phyloP scores from a whole-genome alignment of 2,113 vertebrate species.

The Pituophis catenifer region DNA sequence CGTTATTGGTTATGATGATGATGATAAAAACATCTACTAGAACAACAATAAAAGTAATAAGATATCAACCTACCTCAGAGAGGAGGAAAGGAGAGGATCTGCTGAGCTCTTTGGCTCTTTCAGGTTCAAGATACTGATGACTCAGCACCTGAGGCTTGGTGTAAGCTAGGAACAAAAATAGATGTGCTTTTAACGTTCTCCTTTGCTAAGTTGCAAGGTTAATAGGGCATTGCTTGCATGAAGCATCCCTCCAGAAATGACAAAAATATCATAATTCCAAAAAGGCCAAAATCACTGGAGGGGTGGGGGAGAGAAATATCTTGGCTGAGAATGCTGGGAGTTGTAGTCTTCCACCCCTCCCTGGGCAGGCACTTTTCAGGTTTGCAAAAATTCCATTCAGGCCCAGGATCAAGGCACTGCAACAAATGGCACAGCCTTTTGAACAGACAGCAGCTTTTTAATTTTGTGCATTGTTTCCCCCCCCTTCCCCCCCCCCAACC shows the following conservation, averaged over 20 bases:
- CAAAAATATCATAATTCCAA: background rate
- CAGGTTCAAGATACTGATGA: constrained; percentile 64
- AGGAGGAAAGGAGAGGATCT: constrained; percentile 67
- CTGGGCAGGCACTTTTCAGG: background rate
- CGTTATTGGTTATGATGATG: background rate
- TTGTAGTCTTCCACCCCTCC: background rate
- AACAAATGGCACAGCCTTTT: background rate
- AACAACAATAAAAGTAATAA: background rate
- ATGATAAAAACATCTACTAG: background rate
- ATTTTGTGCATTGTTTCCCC: background rate
- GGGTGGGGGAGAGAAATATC: background rate
- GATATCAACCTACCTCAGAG: constrained; percentile 63
- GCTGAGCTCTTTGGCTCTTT: constrained; percentile 69
- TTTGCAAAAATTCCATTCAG: background rate
- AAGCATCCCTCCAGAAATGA: background rate
- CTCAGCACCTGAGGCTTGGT: constrained; percentile 60
- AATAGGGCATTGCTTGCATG: background rate
- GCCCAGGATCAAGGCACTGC: background rate
- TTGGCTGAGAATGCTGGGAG: background rate
- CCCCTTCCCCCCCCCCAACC: rapidly evolving
- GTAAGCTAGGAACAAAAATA: constrained; percentile 59
- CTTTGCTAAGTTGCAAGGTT: background rate
- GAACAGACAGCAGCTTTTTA: background rate
- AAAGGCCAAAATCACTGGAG: background rate
- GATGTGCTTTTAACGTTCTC: background rate